Evolutionary conservation across 2,113 vertebrate species (phyloP).

Genomic region (Aegotheles bennettii): DNA sequence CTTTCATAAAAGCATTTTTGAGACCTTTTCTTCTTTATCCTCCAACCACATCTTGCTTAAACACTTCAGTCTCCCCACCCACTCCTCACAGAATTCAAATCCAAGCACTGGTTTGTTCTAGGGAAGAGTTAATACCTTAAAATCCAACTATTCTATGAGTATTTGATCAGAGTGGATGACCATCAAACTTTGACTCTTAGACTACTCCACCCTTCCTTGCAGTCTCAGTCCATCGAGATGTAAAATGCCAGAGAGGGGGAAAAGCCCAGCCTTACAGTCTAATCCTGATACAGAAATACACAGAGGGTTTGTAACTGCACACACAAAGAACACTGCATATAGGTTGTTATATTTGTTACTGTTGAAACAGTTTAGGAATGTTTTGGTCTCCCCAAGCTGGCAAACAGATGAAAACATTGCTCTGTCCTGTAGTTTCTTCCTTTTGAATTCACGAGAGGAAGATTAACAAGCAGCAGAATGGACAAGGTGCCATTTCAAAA

Average conservation of each 20-base stretch:
- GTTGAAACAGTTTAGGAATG: slow-evolving; percentile 32
- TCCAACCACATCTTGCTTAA: neutral
- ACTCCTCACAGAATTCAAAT: neutral
- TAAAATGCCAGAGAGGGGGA: neutral
- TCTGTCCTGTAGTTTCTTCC: neutral
- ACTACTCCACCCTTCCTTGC: neutral
- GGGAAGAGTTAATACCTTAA: neutral
- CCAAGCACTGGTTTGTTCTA: neutral
- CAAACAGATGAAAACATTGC: neutral
- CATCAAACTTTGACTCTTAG: neutral
- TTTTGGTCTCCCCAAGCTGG: neutral
- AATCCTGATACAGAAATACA: neutral
- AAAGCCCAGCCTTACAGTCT: neutral
- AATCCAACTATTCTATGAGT: neutral
- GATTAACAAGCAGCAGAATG: neutral
- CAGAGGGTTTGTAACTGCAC: neutral
- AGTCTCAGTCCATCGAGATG: neutral
- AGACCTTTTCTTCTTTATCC: neutral
- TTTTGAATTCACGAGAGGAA: neutral
- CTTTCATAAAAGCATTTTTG: neutral
- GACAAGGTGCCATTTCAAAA: neutral
- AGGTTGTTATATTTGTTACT: slow-evolving; percentile 1
- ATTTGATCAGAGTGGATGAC: neutral
- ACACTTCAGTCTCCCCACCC: neutral
- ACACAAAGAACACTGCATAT: slow-evolving; percentile 45